Evolutionary conservation across 92 coral and sea anemone genomes (phyloP).

Genomic region (Epizoanthus fatuus): DNA sequence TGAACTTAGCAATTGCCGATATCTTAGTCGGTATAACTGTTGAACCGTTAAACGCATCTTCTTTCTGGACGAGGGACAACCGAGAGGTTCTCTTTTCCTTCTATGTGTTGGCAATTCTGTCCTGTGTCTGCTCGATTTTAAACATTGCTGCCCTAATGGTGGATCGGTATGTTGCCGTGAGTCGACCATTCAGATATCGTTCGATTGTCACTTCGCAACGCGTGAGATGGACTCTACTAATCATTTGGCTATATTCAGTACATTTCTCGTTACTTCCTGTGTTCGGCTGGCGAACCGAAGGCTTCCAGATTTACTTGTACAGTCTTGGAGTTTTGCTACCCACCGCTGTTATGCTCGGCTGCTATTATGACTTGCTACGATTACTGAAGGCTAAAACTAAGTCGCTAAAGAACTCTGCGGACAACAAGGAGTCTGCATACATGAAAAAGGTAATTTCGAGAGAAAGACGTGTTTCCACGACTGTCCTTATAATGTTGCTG

Average conservation of each 20-base stretch:
- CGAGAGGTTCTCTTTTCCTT: slow-evolving; percentile 71
- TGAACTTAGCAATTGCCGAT: slow-evolving; percentile 78
- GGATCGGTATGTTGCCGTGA: slow-evolving; percentile 85
- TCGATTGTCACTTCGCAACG: slow-evolving; percentile 61
- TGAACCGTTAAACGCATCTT: slow-evolving; percentile 82
- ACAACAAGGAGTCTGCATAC: slow-evolving; percentile 57
- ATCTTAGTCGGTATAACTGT: slow-evolving; percentile 81
- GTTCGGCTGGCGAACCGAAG: slow-evolving; percentile 82
- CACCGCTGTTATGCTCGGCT: slow-evolving; percentile 69
- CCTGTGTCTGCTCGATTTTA: slow-evolving; percentile 87
- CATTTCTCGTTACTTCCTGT: slow-evolving; percentile 86
- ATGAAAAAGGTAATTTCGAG: slow-evolving; percentile 69
- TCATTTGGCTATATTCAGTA: slow-evolving; percentile 78
- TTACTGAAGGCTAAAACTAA: slow-evolving; percentile 66
- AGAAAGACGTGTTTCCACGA: slow-evolving; percentile 80
- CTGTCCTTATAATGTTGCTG: slow-evolving; percentile 82
- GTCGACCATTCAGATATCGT: slow-evolving; percentile 81
- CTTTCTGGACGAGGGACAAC: slow-evolving; percentile 75
- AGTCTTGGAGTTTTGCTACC: slow-evolving; percentile 76
- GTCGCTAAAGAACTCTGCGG: slow-evolving; percentile 48
- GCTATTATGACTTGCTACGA: slow-evolving; percentile 75
- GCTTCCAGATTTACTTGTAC: slow-evolving; percentile 84
- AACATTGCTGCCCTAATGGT: slow-evolving; percentile 82
- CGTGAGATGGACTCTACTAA: slow-evolving; percentile 61
- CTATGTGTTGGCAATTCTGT: slow-evolving; percentile 82